Base-by-base conservation (phyloP, 2,113 vertebrate species). In the Erpornis zantholeuca region DNA sequence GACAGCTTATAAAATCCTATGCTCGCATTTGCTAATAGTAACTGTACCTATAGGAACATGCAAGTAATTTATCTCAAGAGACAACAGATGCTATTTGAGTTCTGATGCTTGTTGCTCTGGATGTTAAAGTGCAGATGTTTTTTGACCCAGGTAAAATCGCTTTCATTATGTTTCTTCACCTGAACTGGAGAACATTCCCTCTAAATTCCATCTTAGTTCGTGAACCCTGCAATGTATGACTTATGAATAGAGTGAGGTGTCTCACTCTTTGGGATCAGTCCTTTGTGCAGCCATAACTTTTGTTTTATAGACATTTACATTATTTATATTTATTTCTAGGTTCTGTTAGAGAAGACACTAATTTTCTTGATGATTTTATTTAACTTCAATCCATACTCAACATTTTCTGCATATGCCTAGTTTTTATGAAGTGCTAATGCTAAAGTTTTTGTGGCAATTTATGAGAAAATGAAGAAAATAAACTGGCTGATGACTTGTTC, bases 11-110 rank as follows among this genome's bases (percentile, higher is more conserved):
- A 61, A 96, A 95, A 91, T 78, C 56, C 56, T 85, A 47, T 65
- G 35, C 40, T 93, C 87, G 61, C 44, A 78, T 95, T 95, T 96
- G 31, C 54, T 93, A 78, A 61, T 49, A 88, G 54, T 28, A 63
- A 40, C 71, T 0, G 0, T 72, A 71, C 73, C 82, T 45, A 64
- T 82, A 73, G 72, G 57, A 95, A 85, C 40, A 82, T 33, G 54
- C 33, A 92, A 71, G 50, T 82, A 93, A 88, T 96, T 95, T 92
- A 91, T 95, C 93, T 94, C 59, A 76, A 68, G 82, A 91, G 69
- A 88, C 52, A 92, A 64, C 80, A 49, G 61, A 80, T 56, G 66
- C 54, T 21, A 64, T 87, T 73, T 90, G 80, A 82, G 42, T 80
- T 88, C 85, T 94, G 82, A 57, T 66, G 63, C 24, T 69, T 85